These are phyloP conservation scores for Amphiprion clarkii DNA, from an alignment of 2,797 vertebrate genomes.

Conservation along the genomic window DNA sequence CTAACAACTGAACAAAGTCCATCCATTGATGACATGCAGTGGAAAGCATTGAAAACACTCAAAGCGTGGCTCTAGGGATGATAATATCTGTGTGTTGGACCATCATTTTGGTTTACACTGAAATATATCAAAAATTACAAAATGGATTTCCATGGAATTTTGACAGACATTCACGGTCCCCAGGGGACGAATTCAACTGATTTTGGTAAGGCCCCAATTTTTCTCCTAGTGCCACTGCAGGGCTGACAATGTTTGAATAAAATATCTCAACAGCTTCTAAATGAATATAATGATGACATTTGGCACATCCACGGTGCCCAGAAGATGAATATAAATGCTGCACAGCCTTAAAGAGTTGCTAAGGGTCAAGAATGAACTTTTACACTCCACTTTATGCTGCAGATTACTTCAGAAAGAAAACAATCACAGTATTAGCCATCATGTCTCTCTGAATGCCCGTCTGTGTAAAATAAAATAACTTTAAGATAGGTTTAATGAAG, in stretches of 20 bases:
- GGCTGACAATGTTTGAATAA: not conserved
- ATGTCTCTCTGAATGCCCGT: not conserved
- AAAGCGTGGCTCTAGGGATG: too few relatives aligned
- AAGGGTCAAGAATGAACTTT: too few relatives aligned
- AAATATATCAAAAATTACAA: not conserved
- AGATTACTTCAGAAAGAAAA: too few relatives aligned
- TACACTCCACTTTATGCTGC: too few relatives aligned
- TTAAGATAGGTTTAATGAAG: not conserved
- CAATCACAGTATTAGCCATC: not conserved
- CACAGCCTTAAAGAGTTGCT: not conserved
- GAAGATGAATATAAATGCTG: not conserved
- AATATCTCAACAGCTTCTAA: not conserved
- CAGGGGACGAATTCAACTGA: not conserved
- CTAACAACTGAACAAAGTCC: not conserved
- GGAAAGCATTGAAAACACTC: not conserved
- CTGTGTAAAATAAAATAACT: not conserved
- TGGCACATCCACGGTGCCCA: not conserved
- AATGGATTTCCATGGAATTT: not conserved
- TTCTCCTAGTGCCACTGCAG: not conserved
- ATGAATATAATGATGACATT: not conserved
- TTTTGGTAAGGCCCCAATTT: not conserved
- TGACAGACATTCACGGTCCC: not conserved
- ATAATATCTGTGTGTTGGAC: too few relatives aligned
- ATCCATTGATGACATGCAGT: not conserved
- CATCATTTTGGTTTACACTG: not conserved